Conservation (phyloP, 92 coral and sea anemone genomes). For the Heteractis magnifica region DNA sequence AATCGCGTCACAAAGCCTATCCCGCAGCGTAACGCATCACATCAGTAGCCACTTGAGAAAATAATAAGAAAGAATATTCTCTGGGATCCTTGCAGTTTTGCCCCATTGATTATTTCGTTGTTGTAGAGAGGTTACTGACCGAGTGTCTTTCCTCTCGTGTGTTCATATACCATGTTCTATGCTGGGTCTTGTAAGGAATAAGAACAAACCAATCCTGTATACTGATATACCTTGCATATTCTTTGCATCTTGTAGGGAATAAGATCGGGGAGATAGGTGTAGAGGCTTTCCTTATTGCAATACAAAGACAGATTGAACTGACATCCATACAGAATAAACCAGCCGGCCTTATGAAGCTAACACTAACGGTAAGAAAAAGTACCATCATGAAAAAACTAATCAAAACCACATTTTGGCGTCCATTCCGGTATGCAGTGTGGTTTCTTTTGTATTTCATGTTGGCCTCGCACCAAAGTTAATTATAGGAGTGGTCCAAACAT, state of each 20-base stretch:
- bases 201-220: no score
- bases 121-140: no score
- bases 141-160: no score
- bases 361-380: conserved; percentile 63
- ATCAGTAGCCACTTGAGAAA: no score
- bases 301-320: conserved; percentile 85
- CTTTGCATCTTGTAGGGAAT: conserved; percentile 29
- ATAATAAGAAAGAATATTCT: no score
- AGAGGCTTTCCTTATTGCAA: conserved; percentile 87
- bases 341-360: conserved; percentile 81
- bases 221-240: not conserved
- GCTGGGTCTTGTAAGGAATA: no score
- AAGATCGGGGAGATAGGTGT: conserved; percentile 86
- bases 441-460: not conserved
- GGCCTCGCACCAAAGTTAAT: not conserved
- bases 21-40: no score
- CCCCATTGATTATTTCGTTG: no score
- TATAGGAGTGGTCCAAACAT: not conserved
- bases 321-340: conserved; percentile 65
- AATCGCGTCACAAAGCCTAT: no score
- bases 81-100: no score
- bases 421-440: not conserved
- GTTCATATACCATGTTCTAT: no score
- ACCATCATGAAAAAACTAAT: not conserved
- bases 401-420: not conserved